Percentiles rank a stretch among this genome's conserved stretches.
Conservation (phyloP, 2,113 vertebrate genomes). For the Actenoides hombroni region DNA sequence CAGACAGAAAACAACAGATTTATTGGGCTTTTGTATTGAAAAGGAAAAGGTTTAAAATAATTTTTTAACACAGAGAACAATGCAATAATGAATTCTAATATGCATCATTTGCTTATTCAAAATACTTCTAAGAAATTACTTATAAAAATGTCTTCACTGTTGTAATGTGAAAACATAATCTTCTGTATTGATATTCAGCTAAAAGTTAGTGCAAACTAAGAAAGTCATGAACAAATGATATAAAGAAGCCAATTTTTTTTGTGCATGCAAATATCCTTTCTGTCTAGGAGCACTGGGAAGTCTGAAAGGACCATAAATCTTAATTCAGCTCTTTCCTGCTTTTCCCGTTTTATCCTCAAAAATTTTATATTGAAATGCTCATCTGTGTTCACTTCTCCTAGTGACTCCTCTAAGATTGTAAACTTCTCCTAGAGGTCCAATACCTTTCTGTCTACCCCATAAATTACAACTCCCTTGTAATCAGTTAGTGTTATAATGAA, state of each 20-base stretch:
- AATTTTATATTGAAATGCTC: neutral
- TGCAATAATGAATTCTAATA: neutral
- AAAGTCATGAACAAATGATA: neutral
- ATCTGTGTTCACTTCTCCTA: neutral
- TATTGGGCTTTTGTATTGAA: neutral
- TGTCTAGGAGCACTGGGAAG: neutral
- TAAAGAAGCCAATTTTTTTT: neutral
- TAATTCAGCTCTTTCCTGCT: neutral
- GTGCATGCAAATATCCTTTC: neutral
- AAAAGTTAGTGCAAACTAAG: neutral
- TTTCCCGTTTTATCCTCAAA: neutral
- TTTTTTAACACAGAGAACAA: neutral
- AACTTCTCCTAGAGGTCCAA: slow-evolving; percentile 63
- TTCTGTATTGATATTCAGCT: neutral
- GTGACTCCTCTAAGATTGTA: neutral
- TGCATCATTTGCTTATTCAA: neutral
- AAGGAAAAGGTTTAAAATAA: neutral
- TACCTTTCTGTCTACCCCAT: neutral
- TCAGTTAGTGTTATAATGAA: slow-evolving; percentile 47
- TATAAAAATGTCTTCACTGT: neutral
- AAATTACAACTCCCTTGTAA: slow-evolving; percentile 43
- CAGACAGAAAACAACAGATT: neutral
- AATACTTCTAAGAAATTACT: neutral
- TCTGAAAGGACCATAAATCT: neutral
- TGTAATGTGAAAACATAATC: neutral